Percentiles rank a stretch among this genome's conserved stretches.
Evolutionary conservation across 2,797 vertebrate genomes (phyloP).

Genomic region (Onychomys torridus): DNA sequence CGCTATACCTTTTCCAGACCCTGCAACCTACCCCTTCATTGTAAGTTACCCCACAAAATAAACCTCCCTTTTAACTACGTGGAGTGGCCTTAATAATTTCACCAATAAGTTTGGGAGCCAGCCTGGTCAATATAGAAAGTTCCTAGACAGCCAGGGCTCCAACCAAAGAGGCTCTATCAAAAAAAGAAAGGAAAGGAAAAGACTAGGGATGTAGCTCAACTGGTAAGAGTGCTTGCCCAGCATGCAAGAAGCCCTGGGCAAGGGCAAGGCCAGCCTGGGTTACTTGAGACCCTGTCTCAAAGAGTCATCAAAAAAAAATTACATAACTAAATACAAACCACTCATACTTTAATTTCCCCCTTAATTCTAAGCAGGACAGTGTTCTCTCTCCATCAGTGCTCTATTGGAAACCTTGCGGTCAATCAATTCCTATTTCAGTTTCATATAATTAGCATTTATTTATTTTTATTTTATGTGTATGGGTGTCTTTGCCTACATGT

Average conservation of each 20-base stretch:
- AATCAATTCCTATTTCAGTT: constrained; percentile 30
- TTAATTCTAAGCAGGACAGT: constrained; percentile 29
- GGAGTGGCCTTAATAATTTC: no score
- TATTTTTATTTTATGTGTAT: neutral
- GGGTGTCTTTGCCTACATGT: neutral
- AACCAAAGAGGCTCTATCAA: neutral
- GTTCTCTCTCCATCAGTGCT: neutral
- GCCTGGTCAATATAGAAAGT: neutral
- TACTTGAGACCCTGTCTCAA: neutral
- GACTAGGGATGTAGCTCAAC: neutral
- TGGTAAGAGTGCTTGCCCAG: neutral
- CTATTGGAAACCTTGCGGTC: constrained; percentile 24
- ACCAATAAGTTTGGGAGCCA: neutral
- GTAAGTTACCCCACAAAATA: no score
- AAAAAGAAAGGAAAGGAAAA: neutral
- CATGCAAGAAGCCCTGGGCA: neutral
- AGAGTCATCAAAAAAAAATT: neutral
- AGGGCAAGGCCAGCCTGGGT: neutral
- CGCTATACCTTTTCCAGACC: no score
- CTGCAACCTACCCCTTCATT: no score
- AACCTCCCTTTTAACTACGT: no score
- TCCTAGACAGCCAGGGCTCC: neutral
- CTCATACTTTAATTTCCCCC: neutral
- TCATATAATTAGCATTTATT: neutral
- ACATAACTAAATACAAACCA: constrained; percentile 37